Conservation (phyloP, 2,797 vertebrate genomes). For the Xiphorhynchus erythropygius region DNA sequence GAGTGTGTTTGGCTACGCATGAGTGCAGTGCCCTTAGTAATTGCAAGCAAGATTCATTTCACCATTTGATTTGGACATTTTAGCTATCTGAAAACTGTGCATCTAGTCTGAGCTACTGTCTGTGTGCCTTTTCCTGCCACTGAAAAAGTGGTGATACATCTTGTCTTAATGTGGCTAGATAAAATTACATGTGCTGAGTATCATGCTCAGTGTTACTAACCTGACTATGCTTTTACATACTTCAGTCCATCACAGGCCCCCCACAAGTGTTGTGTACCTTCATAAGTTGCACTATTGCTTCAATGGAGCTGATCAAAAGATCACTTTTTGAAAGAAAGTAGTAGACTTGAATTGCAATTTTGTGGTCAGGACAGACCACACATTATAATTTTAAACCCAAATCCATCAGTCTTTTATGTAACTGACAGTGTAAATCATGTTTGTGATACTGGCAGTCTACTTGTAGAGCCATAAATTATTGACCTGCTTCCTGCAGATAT, state of each 20-base stretch:
- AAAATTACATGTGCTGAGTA: background rate
- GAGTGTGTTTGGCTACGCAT: background rate
- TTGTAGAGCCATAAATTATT: background rate
- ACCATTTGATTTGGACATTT: background rate
- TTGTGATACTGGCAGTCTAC: background rate
- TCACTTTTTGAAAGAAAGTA: background rate
- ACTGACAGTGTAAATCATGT: background rate
- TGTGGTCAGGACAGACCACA: background rate
- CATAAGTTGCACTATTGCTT: background rate
- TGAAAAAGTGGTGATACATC: background rate
- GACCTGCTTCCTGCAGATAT: constrained; percentile 3
- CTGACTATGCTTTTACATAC: background rate
- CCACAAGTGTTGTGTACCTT: background rate
- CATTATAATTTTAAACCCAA: background rate
- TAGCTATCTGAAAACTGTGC: background rate
- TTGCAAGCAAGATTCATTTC: background rate
- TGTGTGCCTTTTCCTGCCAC: background rate
- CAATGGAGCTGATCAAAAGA: background rate
- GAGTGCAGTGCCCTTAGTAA: background rate
- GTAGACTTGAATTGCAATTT: background rate
- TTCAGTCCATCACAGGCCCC: background rate
- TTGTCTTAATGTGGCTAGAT: background rate
- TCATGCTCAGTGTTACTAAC: background rate
- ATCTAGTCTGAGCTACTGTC: background rate
- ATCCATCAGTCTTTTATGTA: background rate